Base-by-base conservation (phyloP, 1,140 invertebrate genomes). In the Drosophila obscura region DNA sequence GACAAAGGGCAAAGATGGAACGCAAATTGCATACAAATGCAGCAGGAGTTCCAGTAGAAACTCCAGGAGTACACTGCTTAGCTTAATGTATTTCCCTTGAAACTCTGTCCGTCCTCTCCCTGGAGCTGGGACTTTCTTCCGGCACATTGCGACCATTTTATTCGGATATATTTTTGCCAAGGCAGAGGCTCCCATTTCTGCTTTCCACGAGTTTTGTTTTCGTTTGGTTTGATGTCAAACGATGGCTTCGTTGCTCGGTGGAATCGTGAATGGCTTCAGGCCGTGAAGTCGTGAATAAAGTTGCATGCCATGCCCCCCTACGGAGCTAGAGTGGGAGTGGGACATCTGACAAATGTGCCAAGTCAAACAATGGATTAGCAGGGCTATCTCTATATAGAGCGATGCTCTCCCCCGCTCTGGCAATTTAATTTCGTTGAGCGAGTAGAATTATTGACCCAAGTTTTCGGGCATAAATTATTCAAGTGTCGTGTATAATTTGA, bases 1-100 rank as follows among this genome's bases (percentile, higher is more conserved):
- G 66, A 63, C 62, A 84, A 84, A 77, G 73, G 81, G 59, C 68
- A 81, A 73, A 49, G 73, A 65, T 49, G 41, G 62, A 62, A 84
- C 77, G 77, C 77, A 73, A 84, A 80, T 84, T 84, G 81, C 80
- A 84, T 84, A 85, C 77, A 84, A 84, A 83, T 83, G 72, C 80
- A 66, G 41, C 58, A 41, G 69, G 41, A 72, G 61, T 44, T 63
- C 63, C 39, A 19, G 28, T 5, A 24, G 24, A 8, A 26, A 16
- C 63, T 76, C 80, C 80, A 80, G 66, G 46, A 67, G 49, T 45
- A 65, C 72, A 73, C 72, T 76, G 80, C 80, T 80, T 84, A 80
- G 76, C 67, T 80, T 80, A 84, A 83, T 80, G 80, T 55, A 82
- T 83, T 80, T 83, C 71, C 75, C 56, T 35, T 52, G 48, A 62